Evolutionary conservation across 2,797 vertebrate species (phyloP), one percentile per base, ranked within the genome.

Genomic region (Thaleichthys pacificus): DNA sequence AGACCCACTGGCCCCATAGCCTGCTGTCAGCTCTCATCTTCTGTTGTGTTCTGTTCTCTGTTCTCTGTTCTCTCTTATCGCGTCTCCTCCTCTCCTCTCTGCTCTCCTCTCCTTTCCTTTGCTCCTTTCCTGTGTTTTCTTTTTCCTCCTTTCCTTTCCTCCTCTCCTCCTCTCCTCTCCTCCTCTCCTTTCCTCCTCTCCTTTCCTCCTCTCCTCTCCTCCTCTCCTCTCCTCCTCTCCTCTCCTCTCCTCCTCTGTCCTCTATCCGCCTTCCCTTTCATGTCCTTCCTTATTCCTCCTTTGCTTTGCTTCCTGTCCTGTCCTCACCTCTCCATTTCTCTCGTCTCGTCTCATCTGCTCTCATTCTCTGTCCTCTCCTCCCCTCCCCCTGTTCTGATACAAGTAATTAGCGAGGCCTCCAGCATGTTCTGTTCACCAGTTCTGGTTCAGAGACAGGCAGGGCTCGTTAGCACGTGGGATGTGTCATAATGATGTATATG

Each of bases 371-470:
- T 54, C 51, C 51, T 56, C 51, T 7, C 71, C 65, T 66, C 68
- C 1, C 19, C 51, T 56, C 51, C 17, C 6, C 51, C 19, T n/a
- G 1, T 56, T 56, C 5, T 19, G 15, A 17, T 56, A 3, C 51
- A 17, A 2, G 15, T 56, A 8, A 70, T 77, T 70, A 82, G 66
- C 51, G 64, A 47, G 51, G 61, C 15, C 24, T 68, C 17, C 30
- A 66, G 14, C 72, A 17, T 61, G 64, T 69, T 68, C 61, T 73
- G 66, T 84, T 79, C 54, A 69, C 2, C 22, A 30, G 32, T 69
- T 68, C 70, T 3, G 15, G 68, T 75, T 87, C 82, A 85, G 69
- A 68, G 49, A 84, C 21, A 26, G 24, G 0, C 73, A 73, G 62
- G 56, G 28, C 2, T 79, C 78, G 83, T 79, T 67, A 80, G 68